A percentile compares a stretch with the other conserved stretches of the same genome.
Evolutionary conservation across 2,113 vertebrate genomes (phyloP).

Genomic region (Anoplopoma fimbria): DNA sequence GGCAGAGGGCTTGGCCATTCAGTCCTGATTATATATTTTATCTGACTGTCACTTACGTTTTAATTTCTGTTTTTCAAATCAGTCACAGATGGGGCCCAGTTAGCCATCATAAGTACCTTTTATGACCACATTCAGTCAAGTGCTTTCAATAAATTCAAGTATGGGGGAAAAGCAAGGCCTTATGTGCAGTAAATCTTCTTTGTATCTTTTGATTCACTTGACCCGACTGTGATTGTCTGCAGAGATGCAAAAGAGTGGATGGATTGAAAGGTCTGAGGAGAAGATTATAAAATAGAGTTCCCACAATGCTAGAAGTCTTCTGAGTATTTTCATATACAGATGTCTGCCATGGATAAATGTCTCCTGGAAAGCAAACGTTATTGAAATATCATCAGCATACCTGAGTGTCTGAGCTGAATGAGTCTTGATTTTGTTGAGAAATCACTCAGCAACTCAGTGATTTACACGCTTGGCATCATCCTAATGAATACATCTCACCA

Average conservation of each 20-base stretch:
- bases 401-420: slow-evolving; percentile 33
- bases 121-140: neutral
- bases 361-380: neutral
- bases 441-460: slow-evolving; percentile 49
- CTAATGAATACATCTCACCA: slow-evolving; percentile 53
- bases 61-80: slow-evolving; percentile 37
- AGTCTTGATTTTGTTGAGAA: slow-evolving; percentile 30
- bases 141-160: slow-evolving; percentile 4
- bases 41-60: slow-evolving; percentile 23
- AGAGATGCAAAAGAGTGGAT: slow-evolving; percentile 3
- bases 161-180: neutral
- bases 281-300: slow-evolving; percentile 10
- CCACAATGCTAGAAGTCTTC: neutral
- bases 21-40: slow-evolving; percentile 42
- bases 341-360: slow-evolving; percentile 4
- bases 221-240: slow-evolving; percentile 1
- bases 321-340: slow-evolving; percentile 4
- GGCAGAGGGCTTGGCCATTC: slow-evolving; percentile 2
- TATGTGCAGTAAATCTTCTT: neutral
- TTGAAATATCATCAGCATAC: slow-evolving; percentile 6
- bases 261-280: neutral
- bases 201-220: slow-evolving; percentile 11
- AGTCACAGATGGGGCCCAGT: slow-evolving; percentile 50
- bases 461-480: slow-evolving; percentile 56
- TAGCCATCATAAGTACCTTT: slow-evolving; percentile 18